Base-by-base conservation (phyloP, 2,113 vertebrate species). In the Typhlomys cinereus region DNA sequence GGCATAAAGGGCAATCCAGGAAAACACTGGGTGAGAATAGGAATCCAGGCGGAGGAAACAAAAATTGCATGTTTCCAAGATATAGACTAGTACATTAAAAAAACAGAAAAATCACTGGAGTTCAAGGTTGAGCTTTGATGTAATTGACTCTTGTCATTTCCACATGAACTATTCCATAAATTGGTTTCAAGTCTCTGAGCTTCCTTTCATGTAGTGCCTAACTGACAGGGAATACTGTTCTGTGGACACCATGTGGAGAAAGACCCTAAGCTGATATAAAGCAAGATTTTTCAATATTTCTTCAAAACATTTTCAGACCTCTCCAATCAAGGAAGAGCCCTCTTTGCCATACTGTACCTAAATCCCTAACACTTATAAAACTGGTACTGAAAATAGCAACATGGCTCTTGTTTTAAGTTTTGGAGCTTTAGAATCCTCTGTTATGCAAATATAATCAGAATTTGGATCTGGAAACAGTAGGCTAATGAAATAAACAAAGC, bases 21-120 rank as follows among this genome's bases (percentile, higher is more conserved):
- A 93, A 59, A 95, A 79, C 39, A 92, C 9, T 36, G 57, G 52
- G 18, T n/a, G 9, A 91, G 14, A 59, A 54, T 34, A 79, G 50
- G 27, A 79, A n/a, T 34, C 61, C n/a, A 75, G 75, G 66, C 61
- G 87, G 54, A 91, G 34, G 20, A 50, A 87, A 79, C 57, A 93
- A 36, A 20, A n/a, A 52, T 64, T 9, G 88, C 70, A 86, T 83
- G 36, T 44, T 86, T 17, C 23, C 17, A 76, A 91, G 52, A 14
- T 17, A 90, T 21, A 29, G 39, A 18, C 2, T 27, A 89, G 44
- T 34, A 50, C 4, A 62, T 48, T 61, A 78, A 80, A 17, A 15
- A 36, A 66, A 46, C 62, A 69, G 46, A 95, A 92, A 95, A 90
- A 83, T 5, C 14, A 71, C 29, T n/a, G n/a, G n/a, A 82, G 39